A percentile compares a stretch with the other conserved stretches of the same genome.
Conservation (phyloP, 1,140 invertebrate genomes). For the Aphis craccivora region DNA sequence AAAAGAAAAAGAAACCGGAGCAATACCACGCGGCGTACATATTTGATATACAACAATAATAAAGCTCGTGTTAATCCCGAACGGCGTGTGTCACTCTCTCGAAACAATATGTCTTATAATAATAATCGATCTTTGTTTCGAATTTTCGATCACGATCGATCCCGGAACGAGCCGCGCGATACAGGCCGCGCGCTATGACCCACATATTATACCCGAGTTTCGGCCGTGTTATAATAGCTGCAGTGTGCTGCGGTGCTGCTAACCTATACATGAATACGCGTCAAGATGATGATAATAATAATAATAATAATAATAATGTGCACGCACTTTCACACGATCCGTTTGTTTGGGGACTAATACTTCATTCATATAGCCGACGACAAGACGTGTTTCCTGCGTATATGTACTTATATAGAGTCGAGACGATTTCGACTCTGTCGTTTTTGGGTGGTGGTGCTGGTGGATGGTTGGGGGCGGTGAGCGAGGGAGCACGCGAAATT, state of each 20-base stretch:
- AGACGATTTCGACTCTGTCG: not conserved
- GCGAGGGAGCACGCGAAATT: not conserved
- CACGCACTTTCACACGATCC: not conserved
- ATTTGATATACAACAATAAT: not conserved
- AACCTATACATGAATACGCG: conserved; percentile 12
- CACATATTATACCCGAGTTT: conserved; percentile 31
- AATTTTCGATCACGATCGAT: conserved; percentile 57
- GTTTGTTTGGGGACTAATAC: conserved; percentile 22
- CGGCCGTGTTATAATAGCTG: not conserved
- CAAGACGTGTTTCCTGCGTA: not conserved
- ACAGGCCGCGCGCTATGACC: conserved; percentile 36
- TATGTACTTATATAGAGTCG: not conserved
- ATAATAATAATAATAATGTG: not conserved
- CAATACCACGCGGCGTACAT: not conserved
- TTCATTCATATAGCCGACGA: not conserved
- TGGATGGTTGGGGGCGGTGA: not conserved
- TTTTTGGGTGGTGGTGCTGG: fast-evolving
- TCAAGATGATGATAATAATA: not conserved
- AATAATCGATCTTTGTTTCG: conserved; percentile 57
- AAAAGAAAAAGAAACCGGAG: conserved; percentile 35
- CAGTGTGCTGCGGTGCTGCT: not conserved
- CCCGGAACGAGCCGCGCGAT: conserved; percentile 35
- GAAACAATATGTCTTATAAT: conserved; percentile 34
- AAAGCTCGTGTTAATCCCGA: conserved; percentile 4
- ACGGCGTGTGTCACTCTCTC: conserved; percentile 39